Base-by-base conservation (phyloP, 2,888 invertebrate genomes). In the Caenorhabditis japonica region DNA sequence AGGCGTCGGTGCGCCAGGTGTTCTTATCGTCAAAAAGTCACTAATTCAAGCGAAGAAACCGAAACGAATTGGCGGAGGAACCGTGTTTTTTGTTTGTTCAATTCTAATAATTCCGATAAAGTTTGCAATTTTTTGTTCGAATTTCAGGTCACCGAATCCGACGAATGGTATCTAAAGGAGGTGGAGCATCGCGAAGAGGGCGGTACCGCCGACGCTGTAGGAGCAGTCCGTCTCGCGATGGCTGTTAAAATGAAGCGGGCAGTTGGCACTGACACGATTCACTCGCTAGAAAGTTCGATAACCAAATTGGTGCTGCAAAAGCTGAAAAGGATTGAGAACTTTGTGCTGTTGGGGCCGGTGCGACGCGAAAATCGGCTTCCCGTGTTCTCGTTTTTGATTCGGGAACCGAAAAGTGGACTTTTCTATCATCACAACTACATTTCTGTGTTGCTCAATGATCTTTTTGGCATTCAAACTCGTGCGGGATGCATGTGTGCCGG, bases 381-480 rank as follows among this genome's bases (percentile, higher is more conserved):
- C 2, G 92, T 94, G 62, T 93, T 94, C 88, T 94, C 94, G 4
- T 92, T 95, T 85, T 91, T 94, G 90, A 92, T 95, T 53, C 91
- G 92, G 21, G 55, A 75, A n/a, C 86, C 17, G 5, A 33, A 36
- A 5, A 76, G 71, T 21, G 93, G 93, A 3, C 83, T 92, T 13
- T 94, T 93, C 88, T 91, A 94, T 1, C 95, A 95, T 88, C 93
- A 94, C 88, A 94, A 94, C 89, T 92, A 93, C 90, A 92, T 95
- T 10, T 92, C 93, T 81, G 92, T 93, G 10, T 91, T 95, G 19
- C 90, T 95, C 44, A 95, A 94, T 87, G 94, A 95, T 86, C 92
- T 95, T 25, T 95, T 94, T 88, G 95, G 95, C 0, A 93, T 95
- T 59, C 75, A 78, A 59, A 74, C 72, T 10, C 47, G 89, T 59